Evolutionary conservation across 2,888 invertebrate species (phyloP).

Genomic region (Philopedon plagiatum): DNA sequence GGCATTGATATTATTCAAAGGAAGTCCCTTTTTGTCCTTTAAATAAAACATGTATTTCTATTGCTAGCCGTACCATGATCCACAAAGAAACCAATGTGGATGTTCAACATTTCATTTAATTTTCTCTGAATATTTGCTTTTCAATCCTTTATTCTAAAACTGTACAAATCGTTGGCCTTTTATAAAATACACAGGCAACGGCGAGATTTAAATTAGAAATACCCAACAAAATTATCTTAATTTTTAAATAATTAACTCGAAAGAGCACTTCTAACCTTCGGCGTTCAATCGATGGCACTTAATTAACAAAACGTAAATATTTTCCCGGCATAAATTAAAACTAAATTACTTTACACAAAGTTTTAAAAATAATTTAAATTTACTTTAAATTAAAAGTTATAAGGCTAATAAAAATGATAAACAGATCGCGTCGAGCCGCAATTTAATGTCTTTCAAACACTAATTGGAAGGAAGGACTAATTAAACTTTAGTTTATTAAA

Average conservation of each 20-base stretch:
- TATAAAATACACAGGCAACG: too few species aligned
- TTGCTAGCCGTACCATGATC: background rate
- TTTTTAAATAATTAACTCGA: too few species aligned
- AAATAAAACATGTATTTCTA: conserved; percentile 8
- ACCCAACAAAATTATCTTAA: too few species aligned
- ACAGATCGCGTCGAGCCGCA: background rate
- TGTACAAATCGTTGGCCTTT: too few species aligned
- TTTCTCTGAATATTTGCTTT: too few species aligned
- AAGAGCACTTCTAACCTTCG: too few species aligned
- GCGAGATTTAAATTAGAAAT: too few species aligned
- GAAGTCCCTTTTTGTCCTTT: conserved; percentile 2
- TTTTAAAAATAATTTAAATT: background rate
- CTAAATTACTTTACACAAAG: background rate
- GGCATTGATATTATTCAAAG: conserved; percentile 8
- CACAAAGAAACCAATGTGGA: background rate
- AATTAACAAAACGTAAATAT: too few species aligned
- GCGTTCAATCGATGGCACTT: too few species aligned
- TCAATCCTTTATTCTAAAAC: too few species aligned
- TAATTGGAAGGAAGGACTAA: background rate
- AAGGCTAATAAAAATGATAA: conserved; percentile 8
- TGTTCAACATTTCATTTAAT: conserved; percentile 8
- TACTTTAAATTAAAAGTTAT: background rate
- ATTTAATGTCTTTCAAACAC: background rate
- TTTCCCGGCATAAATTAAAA: background rate
- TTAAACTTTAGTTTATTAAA: background rate